phyloP scores from a whole-genome alignment of 2,113 vertebrate species.

The Isurus oxyrinchus region DNA sequence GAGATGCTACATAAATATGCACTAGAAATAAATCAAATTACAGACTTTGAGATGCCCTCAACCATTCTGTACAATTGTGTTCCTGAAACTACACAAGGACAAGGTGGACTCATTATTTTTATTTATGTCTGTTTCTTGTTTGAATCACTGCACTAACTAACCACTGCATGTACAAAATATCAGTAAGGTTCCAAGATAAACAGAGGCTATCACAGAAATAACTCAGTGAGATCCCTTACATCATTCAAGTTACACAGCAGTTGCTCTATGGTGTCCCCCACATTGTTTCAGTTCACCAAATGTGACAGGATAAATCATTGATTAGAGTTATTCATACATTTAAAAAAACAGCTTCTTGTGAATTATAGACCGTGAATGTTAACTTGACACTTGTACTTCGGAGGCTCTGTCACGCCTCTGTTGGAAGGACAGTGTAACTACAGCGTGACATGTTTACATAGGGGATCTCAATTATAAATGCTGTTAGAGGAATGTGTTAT shows the following conservation, averaged over 20 bases:
- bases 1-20: neutral
- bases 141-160: neutral
- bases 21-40: neutral
- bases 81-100: too few relatives aligned
- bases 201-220: neutral
- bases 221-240: neutral
- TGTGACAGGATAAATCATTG: neutral
- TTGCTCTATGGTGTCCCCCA: neutral
- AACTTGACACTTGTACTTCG: neutral
- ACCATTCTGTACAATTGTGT: neutral
- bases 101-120: neutral
- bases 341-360: neutral
- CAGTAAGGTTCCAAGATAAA: neutral
- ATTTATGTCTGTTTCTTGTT: neutral
- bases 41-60: neutral
- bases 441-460: constrained; percentile 22
- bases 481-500: neutral
- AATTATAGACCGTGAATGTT: neutral
- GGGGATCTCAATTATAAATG: neutral
- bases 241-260: too few relatives aligned
- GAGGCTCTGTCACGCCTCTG: neutral
- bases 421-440: neutral
- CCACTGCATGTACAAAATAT: neutral
- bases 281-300: neutral
- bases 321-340: neutral